phyloP scores from a whole-genome alignment of 2,797 vertebrate species.

The Eurystomus glaucurus region DNA sequence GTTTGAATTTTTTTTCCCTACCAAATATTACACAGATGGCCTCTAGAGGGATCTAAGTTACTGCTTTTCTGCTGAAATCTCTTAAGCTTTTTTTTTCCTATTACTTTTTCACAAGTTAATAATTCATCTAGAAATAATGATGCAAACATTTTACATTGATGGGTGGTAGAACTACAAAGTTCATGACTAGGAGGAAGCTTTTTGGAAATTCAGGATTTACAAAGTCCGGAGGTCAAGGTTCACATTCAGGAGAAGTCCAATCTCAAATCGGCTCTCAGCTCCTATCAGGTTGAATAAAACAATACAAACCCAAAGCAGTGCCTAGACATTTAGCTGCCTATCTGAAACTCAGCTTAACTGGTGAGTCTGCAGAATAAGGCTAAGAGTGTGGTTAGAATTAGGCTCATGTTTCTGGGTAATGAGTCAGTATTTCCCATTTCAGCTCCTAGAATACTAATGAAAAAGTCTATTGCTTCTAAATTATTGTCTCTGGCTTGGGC shows the following conservation, averaged over 20 bases:
- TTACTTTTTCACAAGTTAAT: neutral
- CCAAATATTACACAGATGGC: conserved; percentile 67
- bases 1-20: neutral
- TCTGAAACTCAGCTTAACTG: neutral
- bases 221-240: neutral
- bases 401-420: neutral
- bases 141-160: conserved; percentile 4
- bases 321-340: neutral
- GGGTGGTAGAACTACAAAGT: neutral
- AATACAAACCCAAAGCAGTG: neutral
- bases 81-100: neutral
- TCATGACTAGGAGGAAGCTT: neutral
- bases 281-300: neutral
- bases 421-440: neutral
- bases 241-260: neutral
- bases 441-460: neutral
- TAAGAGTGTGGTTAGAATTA: neutral
- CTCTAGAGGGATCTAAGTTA: conserved; percentile 85
- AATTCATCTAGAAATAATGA: conserved; percentile 15
- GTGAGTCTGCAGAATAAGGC: neutral
- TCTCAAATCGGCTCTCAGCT: neutral
- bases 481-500: neutral
- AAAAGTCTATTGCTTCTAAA: neutral
- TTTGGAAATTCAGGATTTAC: neutral
- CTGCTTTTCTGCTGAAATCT: conserved; percentile 67